Conservation (phyloP, 2,113 vertebrate species). For the Oreotrochilus melanogaster region DNA sequence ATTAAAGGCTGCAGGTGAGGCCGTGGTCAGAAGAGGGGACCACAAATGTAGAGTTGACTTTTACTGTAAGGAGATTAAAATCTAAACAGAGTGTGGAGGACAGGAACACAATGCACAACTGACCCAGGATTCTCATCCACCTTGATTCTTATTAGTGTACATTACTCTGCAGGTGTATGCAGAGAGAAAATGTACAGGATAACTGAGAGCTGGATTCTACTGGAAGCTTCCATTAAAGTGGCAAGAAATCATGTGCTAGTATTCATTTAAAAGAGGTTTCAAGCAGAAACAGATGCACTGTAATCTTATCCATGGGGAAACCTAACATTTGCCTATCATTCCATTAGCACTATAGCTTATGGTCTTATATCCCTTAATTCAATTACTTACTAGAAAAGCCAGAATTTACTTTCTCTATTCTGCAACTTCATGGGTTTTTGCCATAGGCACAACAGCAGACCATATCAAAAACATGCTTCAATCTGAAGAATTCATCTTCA, state of each 20-base stretch:
- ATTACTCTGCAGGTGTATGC: neutral
- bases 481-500: neutral
- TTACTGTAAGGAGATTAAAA: neutral
- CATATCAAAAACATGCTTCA: neutral
- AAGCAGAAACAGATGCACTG: neutral
- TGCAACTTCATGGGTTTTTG: neutral
- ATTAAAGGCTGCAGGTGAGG: neutral
- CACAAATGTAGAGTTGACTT: neutral
- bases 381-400: neutral
- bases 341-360: neutral
- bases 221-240: neutral
- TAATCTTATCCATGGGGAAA: neutral
- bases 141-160: neutral
- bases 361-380: neutral
- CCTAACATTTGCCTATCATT: neutral
- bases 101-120: neutral
- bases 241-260: neutral
- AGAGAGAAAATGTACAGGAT: neutral
- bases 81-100: neutral
- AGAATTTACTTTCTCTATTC: neutral
- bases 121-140: neutral
- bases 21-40: neutral
- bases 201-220: neutral
- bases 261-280: neutral
- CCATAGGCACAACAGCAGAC: neutral